Evolutionary conservation across 64 coral and sea anemone genomes (phyloP).

Genomic region (Trachythela sp.): DNA sequence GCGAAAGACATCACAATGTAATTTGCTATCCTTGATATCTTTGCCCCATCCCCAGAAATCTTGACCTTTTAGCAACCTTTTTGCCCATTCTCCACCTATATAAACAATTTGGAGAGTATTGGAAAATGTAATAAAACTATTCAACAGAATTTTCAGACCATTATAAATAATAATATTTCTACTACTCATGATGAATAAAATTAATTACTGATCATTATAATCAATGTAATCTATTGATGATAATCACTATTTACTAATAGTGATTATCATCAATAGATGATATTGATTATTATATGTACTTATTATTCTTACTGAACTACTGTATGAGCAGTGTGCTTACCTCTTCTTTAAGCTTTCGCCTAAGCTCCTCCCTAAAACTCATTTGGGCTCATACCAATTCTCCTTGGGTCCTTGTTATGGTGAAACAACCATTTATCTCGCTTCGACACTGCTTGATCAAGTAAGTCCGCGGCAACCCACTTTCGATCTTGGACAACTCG

Average conservation of each 20-base stretch:
- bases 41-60: slow-evolving; percentile 1
- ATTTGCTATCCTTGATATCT: neutral
- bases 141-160: too few relatives aligned
- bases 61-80: neutral
- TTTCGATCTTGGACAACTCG: neutral
- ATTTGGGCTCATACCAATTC: neutral
- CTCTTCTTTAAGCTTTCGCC: neutral
- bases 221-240: too few relatives aligned
- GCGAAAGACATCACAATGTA: slow-evolving; percentile 15
- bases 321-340: too few relatives aligned
- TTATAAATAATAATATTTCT: too few relatives aligned
- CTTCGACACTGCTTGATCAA: neutral
- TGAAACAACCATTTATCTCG: neutral
- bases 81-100: neutral
- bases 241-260: too few relatives aligned
- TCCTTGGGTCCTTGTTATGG: neutral
- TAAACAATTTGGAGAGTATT: neutral
- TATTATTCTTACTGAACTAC: too few relatives aligned
- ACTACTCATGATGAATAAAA: too few relatives aligned
- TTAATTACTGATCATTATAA: too few relatives aligned
- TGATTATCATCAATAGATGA: too few relatives aligned
- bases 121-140: too few relatives aligned
- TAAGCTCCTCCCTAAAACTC: neutral
- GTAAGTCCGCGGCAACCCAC: neutral
- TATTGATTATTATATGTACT: too few relatives aligned